Conservation (phyloP, 2,113 vertebrate species). For the Apodemus sylvaticus region DNA sequence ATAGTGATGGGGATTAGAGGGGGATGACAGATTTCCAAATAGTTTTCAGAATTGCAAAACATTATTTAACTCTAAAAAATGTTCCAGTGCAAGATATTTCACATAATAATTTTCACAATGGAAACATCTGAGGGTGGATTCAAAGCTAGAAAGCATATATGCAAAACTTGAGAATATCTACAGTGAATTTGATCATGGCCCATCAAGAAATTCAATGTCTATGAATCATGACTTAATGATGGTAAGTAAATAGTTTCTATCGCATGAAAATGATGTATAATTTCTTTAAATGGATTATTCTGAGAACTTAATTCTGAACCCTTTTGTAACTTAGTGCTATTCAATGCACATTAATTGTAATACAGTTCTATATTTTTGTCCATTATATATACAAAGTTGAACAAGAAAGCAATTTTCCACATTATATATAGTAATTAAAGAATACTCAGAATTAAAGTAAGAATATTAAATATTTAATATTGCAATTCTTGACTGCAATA, state of each 20-base stretch:
- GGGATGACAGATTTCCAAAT: not conserved
- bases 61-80: not conserved
- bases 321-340: constrained; percentile 40
- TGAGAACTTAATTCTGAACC: not conserved
- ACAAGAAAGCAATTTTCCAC: constrained; percentile 37
- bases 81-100: not conserved
- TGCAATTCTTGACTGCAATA: constrained; percentile 61
- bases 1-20: not conserved
- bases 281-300: not conserved
- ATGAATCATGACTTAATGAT: not conserved
- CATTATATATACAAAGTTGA: constrained; percentile 41
- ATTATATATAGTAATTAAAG: constrained; percentile 39
- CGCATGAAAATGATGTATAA: not conserved
- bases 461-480: constrained; percentile 64
- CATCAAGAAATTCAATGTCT: not conserved
- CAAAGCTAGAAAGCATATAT: not conserved
- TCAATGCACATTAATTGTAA: constrained; percentile 18
- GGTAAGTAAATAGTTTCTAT: not conserved
- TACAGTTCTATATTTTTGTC: constrained; percentile 54
- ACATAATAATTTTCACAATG: not conserved
- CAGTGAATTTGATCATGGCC: not conserved
- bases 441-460: constrained; percentile 14
- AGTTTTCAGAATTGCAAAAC: not conserved
- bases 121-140: not conserved
- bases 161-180: not conserved